These are phyloP conservation scores for Leucoraja erinaceus DNA, from an alignment of 2,113 vertebrate species.

Conservation along the genomic window DNA sequence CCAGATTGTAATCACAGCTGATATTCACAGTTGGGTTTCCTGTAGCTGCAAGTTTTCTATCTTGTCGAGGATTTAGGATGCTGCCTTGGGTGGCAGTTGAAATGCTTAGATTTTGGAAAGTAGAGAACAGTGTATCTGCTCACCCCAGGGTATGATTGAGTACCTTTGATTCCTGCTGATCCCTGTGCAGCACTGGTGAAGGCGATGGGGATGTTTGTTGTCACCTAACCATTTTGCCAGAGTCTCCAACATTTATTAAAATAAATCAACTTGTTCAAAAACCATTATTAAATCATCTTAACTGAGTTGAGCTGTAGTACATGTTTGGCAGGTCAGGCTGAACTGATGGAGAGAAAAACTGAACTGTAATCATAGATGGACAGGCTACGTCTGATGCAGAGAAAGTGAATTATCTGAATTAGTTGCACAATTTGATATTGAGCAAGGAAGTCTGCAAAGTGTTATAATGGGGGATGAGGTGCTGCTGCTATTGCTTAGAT, in stretches of 20 bases:
- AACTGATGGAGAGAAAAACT: too few relatives aligned
- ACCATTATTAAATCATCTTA: background rate
- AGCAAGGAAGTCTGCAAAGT: too few relatives aligned
- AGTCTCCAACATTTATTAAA: background rate
- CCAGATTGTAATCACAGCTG: conserved; percentile 29
- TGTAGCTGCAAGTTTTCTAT: background rate
- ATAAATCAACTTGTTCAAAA: background rate
- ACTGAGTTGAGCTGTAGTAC: too few relatives aligned
- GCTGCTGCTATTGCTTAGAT: too few relatives aligned
- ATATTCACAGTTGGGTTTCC: conserved; percentile 26
- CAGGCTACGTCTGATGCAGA: too few relatives aligned
- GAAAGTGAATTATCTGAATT: too few relatives aligned
- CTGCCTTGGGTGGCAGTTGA: background rate
- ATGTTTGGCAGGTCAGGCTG: too few relatives aligned
- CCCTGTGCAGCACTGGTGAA: background rate
- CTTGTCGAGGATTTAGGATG: conserved; percentile 24
- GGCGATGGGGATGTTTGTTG: background rate
- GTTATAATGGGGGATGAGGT: too few relatives aligned
- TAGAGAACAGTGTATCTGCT: background rate
- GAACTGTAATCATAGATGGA: too few relatives aligned
- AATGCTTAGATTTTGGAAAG: conserved; percentile 9
- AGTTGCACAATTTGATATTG: too few relatives aligned
- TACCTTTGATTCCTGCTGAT: background rate
- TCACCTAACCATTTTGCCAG: background rate
- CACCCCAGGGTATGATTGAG: background rate